phyloP scores from a whole-genome alignment of 2,888 invertebrate genomes.

The Ennomos fuscantarius region DNA sequence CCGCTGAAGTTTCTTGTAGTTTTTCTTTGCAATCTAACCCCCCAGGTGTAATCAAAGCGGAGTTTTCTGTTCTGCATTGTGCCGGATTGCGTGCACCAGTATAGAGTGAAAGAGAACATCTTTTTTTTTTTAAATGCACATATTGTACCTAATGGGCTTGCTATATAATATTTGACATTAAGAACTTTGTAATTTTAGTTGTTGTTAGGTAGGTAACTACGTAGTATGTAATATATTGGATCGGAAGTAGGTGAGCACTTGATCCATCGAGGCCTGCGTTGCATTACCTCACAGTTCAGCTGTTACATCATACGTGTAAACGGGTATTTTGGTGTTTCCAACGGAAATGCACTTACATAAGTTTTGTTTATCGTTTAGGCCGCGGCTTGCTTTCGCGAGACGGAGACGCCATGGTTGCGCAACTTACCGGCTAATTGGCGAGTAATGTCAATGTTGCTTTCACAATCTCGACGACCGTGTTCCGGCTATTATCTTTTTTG shows the following conservation, averaged over 20 bases:
- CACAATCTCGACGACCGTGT: constrained; percentile 64
- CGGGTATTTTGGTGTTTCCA: constrained; percentile 47
- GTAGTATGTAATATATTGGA: constrained; percentile 29
- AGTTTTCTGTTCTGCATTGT: no score
- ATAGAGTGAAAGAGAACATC: no score
- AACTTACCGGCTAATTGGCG: constrained; percentile 69
- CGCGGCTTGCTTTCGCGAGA: constrained; percentile 69
- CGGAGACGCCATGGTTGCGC: constrained; percentile 58
- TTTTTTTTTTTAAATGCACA: no score
- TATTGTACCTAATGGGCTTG: no score
- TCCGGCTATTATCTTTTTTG: constrained; percentile 68
- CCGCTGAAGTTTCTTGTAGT: no score
- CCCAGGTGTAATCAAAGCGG: no score
- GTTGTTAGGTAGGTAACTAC: constrained; percentile 12
- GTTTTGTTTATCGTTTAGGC: constrained; percentile 65
- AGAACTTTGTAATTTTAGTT: no score
- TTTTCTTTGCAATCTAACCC: no score
- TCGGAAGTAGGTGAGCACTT: constrained; percentile 51
- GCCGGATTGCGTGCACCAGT: no score
- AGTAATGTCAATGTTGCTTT: constrained; percentile 82
- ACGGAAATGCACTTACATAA: constrained; percentile 74
- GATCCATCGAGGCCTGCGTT: constrained; percentile 32
- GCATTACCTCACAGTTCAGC: constrained; percentile 42
- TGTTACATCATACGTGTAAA: constrained; percentile 46
- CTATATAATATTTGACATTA: no score